Evolutionary conservation across 2,797 vertebrate species (phyloP), one percentile per base, ranked within the genome.

Genomic region (Salmo trutta): DNA sequence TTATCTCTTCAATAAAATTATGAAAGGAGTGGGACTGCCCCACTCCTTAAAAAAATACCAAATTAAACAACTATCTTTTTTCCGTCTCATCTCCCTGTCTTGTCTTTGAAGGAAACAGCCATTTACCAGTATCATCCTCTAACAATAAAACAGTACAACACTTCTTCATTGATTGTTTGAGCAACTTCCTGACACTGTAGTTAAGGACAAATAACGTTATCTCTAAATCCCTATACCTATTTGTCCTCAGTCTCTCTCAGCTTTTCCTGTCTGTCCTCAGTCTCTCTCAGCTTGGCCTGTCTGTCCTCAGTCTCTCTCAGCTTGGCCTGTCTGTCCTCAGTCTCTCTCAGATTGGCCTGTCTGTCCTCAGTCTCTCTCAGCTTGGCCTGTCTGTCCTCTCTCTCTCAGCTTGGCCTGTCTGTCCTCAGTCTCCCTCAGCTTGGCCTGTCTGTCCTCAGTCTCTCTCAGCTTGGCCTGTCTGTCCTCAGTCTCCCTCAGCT

Each of bases 291-390:
- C 8, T 24, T 64, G 59, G 6, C 59, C 59, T 64, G 8, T 64
- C 73, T 29, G 73, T 74, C 3, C 53, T 17, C 53, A 4, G 16
- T 54, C 64, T 77, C 59, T 71, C 68, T 81, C 27, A 41, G 77
- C n/a, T 24, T 64, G 59, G 6, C 59, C 59, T 64, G 8, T 64
- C 73, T 29, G 73, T 74, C 3, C 53, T 17, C 53, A 4, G 53
- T 19, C 64, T 77, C 59, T 71, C 71, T 81, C 27, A 41, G 77
- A 2, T 24, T 64, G 59, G 6, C 59, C 59, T 64, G 3, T 64
- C 73, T 29, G 73, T 74, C 31, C 53, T 19, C 53, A 4, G 53
- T 54, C 64, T 77, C 59, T 71, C 71, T 81, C 27, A 41, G 77
- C n/a, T 24, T 64, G 59, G n/a, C 59, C 59, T 64, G 8, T 64